Evolutionary conservation across 92 coral and sea anemone species (phyloP), one percentile per base, ranked within the genome.

Genomic region (Phenganax stokvisi): DNA sequence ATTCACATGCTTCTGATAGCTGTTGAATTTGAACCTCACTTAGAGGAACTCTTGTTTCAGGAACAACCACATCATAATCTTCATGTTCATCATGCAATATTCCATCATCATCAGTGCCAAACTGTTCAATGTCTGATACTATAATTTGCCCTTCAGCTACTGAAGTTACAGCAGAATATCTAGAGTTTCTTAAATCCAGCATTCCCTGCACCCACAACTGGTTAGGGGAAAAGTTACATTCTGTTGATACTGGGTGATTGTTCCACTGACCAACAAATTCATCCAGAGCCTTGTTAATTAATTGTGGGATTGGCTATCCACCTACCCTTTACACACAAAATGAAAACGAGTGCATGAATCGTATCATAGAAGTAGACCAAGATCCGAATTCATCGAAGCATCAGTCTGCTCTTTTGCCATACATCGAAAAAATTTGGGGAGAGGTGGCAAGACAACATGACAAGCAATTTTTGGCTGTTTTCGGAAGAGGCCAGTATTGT

Each of bases 261-360:
- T 71, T 71, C 76, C 76, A 71, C 54, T 71, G 76, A 10, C 76
- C 56, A 71, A 30, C 16, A 71, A 71, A 71, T 20, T 71, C 76
- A 30, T 25, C 54, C 20, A 71, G 13, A 25, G 76, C 76, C 51
- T 71, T 30, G 37, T 71, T 71, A 37, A 71, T 71, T 37, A 71
- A 37, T 51, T 71, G 87, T 52, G 92, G 92, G 12, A 87, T 84
- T 12, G 89, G 89, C 25, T 89, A 81, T 16, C 89, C 89, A 16
- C 88, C 88, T 12, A 86, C 51, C 53, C 81, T 84, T 54, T 85
- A 87, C 56, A 54, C 77, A 69, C 71, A 87, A 74, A 64, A 81
- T 77, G 88, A 82, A 25, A 83, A 85, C 54, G 85, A 86, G 62
- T 75, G 84, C 67, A 75, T 75, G 64, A 56, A 71, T 55, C 76